A percentile compares a stretch with the other conserved stretches of the same genome.
These are phyloP conservation scores for Puffinus mauretanicus DNA, from an alignment of 2,113 vertebrate species.

Conservation along the genomic window DNA sequence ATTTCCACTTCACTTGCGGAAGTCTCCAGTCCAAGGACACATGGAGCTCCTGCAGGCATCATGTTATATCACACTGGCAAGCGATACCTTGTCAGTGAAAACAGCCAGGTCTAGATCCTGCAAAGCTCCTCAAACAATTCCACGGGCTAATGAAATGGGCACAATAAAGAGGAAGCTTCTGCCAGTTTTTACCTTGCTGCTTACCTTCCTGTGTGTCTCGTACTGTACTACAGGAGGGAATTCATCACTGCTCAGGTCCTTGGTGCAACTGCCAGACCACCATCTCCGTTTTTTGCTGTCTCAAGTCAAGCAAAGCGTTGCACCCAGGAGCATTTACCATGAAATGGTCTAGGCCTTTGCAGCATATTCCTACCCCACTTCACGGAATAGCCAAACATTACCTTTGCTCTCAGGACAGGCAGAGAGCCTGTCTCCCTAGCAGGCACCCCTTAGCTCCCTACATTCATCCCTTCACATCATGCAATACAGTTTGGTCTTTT, in stretches of 20 bases:
- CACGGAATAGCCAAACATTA: not conserved
- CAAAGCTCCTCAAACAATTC: not conserved
- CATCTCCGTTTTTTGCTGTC: not conserved
- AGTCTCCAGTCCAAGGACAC: not conserved
- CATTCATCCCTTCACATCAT: not conserved
- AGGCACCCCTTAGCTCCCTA: not conserved
- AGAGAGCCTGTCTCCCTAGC: not conserved
- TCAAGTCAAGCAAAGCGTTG: not conserved
- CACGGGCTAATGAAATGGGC: fast-evolving
- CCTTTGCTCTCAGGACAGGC: not conserved
- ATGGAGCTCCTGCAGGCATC: not conserved
- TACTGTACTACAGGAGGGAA: fast-evolving
- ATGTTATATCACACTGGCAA: not conserved
- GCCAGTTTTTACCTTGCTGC: not conserved
- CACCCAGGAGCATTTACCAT: not conserved
- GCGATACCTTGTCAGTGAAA: not conserved
- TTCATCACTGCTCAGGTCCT: not conserved
- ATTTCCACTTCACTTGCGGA: not conserved
- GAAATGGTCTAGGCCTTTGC: fast-evolving
- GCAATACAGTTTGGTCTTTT: fast-evolving
- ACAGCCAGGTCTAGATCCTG: not conserved
- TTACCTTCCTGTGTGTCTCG: not conserved
- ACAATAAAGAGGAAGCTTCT: not conserved
- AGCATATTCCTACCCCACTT: not conserved
- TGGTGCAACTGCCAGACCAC: not conserved